Base-by-base conservation (phyloP, 2,113 vertebrate genomes). In the Mustela lutreola region DNA sequence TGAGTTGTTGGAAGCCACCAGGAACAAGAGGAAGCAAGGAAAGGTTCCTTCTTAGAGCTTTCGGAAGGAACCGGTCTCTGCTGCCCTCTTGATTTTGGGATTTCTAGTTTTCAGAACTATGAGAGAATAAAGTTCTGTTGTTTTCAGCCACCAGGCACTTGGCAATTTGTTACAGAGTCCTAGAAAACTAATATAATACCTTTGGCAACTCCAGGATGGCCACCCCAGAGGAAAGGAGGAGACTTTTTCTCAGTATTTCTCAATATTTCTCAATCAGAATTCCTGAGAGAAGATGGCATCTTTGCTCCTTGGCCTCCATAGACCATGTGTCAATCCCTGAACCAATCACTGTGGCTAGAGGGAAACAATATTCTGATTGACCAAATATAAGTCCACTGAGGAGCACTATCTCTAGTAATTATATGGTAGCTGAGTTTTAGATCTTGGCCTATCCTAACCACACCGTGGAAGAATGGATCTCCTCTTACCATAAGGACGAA, bases 51-150 rank as follows among this genome's bases (percentile, higher is more conserved):
- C 81, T 53, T 16, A n/a, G 24, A 26, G 45, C 9, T 60, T 87
- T 86, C 62, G 73, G 33, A 78, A 80, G 45, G 65, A 80, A 21
- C 33, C 1, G 5, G 39, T 19, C 18, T n/a, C 86, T 86, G 50
- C 26, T 78, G 14, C 33, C 18, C 62, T 39, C 85, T 78, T 63
- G 42, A 90, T 56, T 90, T 86, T 28, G 28, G 67, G 53, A 81
- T 42, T 73, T 76, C 19, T 31, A 78, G 82, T 31, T n/a, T 94
- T 45, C 4, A 63, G 19, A 97, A 58, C 65, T 90, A 19, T 82
- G 42, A 78, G 65, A 94, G n/a, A 86, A 50, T 60, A 71, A 31
- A 78, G 65, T 91, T 89, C 33, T 95, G 16, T 42, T 89, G 16
- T 42, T 85, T 76, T 81, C 50, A 85, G 67, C 33, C 33, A 83